A percentile compares a stretch with the other conserved stretches of the same genome.
Conservation (phyloP, 1,140 invertebrate genomes). For the Pristionchus pacificus region DNA sequence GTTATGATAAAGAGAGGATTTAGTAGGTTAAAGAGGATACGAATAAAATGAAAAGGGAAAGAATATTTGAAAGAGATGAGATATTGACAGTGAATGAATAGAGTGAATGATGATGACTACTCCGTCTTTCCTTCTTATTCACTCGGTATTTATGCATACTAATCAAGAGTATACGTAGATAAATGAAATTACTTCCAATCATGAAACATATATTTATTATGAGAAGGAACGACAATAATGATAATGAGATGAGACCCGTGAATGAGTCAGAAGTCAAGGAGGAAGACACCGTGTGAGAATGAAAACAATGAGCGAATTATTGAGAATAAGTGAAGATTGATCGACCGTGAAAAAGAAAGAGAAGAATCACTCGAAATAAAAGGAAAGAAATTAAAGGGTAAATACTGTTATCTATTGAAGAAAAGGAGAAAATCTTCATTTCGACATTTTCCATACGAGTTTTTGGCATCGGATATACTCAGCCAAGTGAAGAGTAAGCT, state of each 20-base stretch:
- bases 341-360: constrained; percentile 3
- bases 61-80: neutral
- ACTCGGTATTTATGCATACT: neutral
- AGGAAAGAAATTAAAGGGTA: neutral
- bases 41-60: constrained; percentile 1
- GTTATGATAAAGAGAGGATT: neutral
- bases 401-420: neutral
- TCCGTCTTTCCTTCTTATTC: neutral
- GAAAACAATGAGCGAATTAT: neutral
- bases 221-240: neutral
- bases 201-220: neutral
- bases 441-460: constrained; percentile 46
- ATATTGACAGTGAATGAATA: constrained; percentile 8
- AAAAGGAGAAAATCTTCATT: constrained; percentile 11
- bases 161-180: neutral
- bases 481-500: constrained; percentile 46
- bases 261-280: neutral
- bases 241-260: neutral
- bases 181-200: too few relatives aligned
- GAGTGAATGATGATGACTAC: neutral
- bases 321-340: neutral
- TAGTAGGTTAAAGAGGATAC: neutral
- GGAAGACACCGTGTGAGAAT: neutral
- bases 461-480: constrained; percentile 50
- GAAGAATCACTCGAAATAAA: constrained; percentile 1